Evolutionary conservation across 2,888 invertebrate genomes (phyloP).

Genomic region (Cantharis lateralis): DNA sequence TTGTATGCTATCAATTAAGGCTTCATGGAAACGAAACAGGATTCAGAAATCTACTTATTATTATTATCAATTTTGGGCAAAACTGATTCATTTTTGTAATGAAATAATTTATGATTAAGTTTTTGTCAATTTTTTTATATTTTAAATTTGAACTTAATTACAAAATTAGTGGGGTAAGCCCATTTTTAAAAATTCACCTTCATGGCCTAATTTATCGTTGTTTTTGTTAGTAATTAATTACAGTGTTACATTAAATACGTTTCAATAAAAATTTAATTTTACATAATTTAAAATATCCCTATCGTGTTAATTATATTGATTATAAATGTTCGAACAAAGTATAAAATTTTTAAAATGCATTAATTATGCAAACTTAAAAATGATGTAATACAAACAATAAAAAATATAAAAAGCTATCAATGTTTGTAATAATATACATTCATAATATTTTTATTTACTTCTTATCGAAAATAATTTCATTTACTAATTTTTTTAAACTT

Average conservation of each 20-base stretch:
- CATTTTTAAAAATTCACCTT: neutral
- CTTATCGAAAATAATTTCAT: neutral
- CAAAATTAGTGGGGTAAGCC: neutral
- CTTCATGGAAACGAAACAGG: neutral
- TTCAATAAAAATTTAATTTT: too few species aligned
- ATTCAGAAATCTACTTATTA: neutral
- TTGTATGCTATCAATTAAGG: neutral
- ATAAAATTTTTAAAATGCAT: neutral
- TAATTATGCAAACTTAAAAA: neutral
- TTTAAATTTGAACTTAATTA: neutral
- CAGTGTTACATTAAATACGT: too few species aligned
- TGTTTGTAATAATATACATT: neutral
- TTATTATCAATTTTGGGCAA: neutral
- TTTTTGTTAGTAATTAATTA: neutral
- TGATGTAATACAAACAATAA: neutral
- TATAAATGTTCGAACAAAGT: neutral
- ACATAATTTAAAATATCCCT: too few species aligned
- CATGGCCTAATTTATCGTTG: neutral
- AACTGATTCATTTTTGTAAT: neutral
- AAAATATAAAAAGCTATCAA: neutral
- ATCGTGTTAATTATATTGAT: neutral
- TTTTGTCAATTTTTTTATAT: neutral
- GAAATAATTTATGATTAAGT: neutral
- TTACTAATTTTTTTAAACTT: too few species aligned
- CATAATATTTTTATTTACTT: neutral